Base-by-base conservation (phyloP, 2,797 vertebrate species). In the Lateolabrax maculatus region DNA sequence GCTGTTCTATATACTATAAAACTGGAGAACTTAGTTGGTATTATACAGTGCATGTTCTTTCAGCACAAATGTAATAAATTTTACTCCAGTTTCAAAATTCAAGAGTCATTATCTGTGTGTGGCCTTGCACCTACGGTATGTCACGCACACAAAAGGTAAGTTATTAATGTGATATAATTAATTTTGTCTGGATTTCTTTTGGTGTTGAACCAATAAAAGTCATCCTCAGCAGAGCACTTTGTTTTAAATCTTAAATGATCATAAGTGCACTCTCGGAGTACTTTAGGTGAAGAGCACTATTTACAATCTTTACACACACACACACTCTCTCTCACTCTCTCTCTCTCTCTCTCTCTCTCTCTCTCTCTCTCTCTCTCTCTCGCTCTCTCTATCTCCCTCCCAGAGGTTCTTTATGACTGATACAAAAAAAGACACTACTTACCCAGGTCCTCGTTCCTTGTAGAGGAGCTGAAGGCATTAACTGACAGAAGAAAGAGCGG, bases 351-450 rank as follows among this genome's bases (percentile, higher is more conserved):
- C 48, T 16, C 51, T 27, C 51, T 27, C 55, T 21, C 19, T 1
- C 36, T 13, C 21, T 8, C 27, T 4, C 39, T 25, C 23, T 25
- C 25, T 3, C 46, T 16, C 46, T 12, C 27, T 11, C 31, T 23
- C 36, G 39, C 16, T 60, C 34, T 11, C 41, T 1, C 16, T 11
- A 41, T 13, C 31, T 12, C 1, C 44, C 68, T 69, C 57, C 71
- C 62, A 66, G 66, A 76, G 44, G 72, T 80, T 84, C 60, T 68
- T 62, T 66, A 83, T 67, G 79, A 73, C 23, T 52, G 29, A 66
- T 63, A 76, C 31, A 71, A 76, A 81, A 83, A 83, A 80, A 78
- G 78, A 81, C 75, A 78, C 51, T 84, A 68, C 85, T 87, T 73
- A 75, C 75, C 43, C 73, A 36, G 55, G n/a, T 75, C 58, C 51